Evolutionary conservation across 1,140 invertebrate genomes (phyloP), one percentile per base, ranked within the genome.

Genomic region (Maniola jurtina): DNA sequence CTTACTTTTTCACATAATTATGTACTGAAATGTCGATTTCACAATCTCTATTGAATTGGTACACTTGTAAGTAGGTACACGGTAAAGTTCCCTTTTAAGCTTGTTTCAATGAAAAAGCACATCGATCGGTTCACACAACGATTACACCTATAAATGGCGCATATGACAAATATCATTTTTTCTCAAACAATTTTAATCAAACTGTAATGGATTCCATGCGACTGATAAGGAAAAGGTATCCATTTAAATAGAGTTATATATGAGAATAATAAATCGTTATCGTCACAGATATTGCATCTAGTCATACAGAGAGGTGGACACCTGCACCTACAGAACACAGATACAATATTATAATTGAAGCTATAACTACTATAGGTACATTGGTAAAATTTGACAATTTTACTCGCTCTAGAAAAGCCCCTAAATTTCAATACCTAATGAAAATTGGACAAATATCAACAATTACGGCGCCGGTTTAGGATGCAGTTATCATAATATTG

Each of bases 161-260:
- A 25, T 57, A 40, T 64, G 56, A 68, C 61, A 64, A 50, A 69
- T 64, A 61, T 47, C 25, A 56, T 69, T 69, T 64, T 64, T 68
- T 64, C 14, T 15, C 14, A 55, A 61, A 64, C 57, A 40, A 65
- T 59, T 48, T 58, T 59, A 65, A 65, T 59, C 56, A 52, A 40
- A 65, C 56, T 47, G 25, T 54, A 40, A 69, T 15, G 47, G 50
- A 64, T 69, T 69, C 42, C 61, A 4, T n/a, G 11, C 14, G 16
- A 61, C 52, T 25, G 50, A 64, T 64, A 69, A 16, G 58, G 61
- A 38, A 54, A 61, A 69, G 52, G 34, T 61, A 55, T 64, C 50
- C 52, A 64, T 64, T 64, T 34, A 60, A 64, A 69, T 60, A 35
- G 57, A 42, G 13, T 60, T 34, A 52, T 38, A 52, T n/a, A 58